phyloP scores from a whole-genome alignment of 2,888 invertebrate genomes.

The Lepetodrilus schrolli region DNA sequence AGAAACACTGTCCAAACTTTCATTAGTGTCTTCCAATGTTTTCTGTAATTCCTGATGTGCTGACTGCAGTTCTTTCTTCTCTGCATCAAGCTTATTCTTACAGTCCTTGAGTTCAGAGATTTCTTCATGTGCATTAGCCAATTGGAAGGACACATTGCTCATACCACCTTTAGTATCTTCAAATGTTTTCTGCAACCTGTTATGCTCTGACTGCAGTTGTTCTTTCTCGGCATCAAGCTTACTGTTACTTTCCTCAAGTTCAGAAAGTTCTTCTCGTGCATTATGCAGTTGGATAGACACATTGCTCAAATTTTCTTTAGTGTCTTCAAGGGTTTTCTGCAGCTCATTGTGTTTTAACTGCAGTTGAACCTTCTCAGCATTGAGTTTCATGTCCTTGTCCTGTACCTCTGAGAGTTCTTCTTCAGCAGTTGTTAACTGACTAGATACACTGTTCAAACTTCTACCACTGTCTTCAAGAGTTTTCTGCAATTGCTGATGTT shows the following conservation, averaged over 20 bases:
- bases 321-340: not conserved
- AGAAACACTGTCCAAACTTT: not conserved
- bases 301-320: not conserved
- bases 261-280: not conserved
- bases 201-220: too few species aligned
- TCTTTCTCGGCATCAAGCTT: too few species aligned
- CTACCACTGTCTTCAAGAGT: not conserved
- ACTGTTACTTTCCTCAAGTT: not conserved
- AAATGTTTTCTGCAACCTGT: not conserved
- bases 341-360: too few species aligned
- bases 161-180: not conserved
- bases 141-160: not conserved
- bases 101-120: not conserved
- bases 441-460: not conserved
- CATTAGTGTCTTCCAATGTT: not conserved
- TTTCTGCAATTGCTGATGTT: not conserved
- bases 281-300: constrained; percentile 20
- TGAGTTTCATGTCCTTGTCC: constrained; percentile 28
- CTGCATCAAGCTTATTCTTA: not conserved
- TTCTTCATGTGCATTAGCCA: not conserved
- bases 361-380: too few species aligned
- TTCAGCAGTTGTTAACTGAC: not conserved
- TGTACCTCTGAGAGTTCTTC: constrained; percentile 31
- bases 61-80: not conserved
- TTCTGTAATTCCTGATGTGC: not conserved